Percentiles rank a stretch among this genome's conserved stretches.
Evolutionary conservation across 1,140 invertebrate species (phyloP).

Genomic region (Triops cancriformis): DNA sequence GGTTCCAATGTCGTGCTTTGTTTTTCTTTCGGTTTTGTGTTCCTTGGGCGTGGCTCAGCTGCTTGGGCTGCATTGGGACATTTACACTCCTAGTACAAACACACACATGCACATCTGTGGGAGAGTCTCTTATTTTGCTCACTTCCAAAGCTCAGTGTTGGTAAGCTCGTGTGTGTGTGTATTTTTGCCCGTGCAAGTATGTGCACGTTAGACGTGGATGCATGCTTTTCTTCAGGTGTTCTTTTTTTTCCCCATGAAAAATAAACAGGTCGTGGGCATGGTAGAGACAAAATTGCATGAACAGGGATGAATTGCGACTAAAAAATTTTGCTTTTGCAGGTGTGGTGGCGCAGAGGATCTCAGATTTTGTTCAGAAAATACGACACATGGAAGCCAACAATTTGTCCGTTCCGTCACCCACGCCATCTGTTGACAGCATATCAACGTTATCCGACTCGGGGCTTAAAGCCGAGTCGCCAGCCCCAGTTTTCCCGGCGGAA

Average conservation of each 20-base stretch:
- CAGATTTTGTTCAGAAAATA: neutral
- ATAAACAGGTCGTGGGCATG: neutral
- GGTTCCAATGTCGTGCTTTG: neutral
- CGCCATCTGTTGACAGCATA: neutral
- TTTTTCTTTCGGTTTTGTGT: conserved; percentile 9
- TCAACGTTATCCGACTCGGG: neutral
- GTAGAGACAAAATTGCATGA: neutral
- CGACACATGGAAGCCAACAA: neutral
- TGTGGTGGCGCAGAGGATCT: neutral
- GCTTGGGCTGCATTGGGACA: conserved; percentile 11
- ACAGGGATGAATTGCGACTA: neutral
- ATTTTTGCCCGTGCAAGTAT: neutral
- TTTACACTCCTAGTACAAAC: neutral
- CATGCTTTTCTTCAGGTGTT: neutral
- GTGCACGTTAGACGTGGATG: neutral
- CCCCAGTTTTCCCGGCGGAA: neutral
- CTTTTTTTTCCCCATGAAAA: neutral
- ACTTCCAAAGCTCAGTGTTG: conserved; percentile 6
- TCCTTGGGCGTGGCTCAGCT: conserved; percentile 11
- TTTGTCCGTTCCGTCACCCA: neutral
- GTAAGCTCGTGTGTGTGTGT: neutral
- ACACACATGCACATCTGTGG: neutral
- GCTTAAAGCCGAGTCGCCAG: neutral
- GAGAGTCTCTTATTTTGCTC: neutral
- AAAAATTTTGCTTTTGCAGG: neutral